A percentile compares a stretch with the other conserved stretches of the same genome.
Conservation (phyloP, 2,797 vertebrate species). For the Rhyacichthys aspro region DNA sequence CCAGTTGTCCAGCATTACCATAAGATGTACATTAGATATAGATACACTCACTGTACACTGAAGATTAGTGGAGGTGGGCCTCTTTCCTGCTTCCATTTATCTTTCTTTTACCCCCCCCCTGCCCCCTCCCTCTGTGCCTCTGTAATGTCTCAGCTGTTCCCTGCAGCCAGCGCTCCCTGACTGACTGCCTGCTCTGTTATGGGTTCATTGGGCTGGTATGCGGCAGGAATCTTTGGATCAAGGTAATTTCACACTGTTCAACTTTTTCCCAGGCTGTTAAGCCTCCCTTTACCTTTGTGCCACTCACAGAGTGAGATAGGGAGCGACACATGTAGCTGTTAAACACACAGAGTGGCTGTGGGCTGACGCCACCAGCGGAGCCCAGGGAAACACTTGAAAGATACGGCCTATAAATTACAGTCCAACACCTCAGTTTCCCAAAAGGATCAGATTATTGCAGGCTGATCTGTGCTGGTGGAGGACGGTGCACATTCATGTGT, state of each 20-base stretch:
- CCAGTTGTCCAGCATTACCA: conserved; percentile 56
- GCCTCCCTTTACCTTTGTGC: conserved; percentile 85
- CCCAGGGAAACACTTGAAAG: conserved; percentile 65
- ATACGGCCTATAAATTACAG: conserved; percentile 75
- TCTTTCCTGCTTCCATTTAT: conserved; percentile 73
- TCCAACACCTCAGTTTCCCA: conserved; percentile 74
- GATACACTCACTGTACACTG: conserved; percentile 48
- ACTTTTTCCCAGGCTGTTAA: conserved; percentile 86
- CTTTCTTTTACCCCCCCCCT: conserved; percentile 61
- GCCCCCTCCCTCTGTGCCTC: conserved; percentile 32
- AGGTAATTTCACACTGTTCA: conserved; percentile 87
- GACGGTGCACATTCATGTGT: conserved; percentile 61
- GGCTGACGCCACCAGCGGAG: conserved; percentile 67
- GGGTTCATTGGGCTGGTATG: conserved; percentile 86
- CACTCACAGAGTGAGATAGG: conserved; percentile 77
- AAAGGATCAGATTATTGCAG: conserved; percentile 76
- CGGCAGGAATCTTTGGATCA: conserved; percentile 86
- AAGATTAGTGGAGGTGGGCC: conserved; percentile 64
- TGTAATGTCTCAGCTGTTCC: conserved; percentile 79
- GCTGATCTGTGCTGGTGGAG: conserved; percentile 57
- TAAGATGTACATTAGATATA: conserved; percentile 58
- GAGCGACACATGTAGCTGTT: conserved; percentile 80
- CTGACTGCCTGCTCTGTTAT: conserved; percentile 81
- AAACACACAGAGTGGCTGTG: conserved; percentile 68
- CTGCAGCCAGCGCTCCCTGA: conserved; percentile 70